phyloP scores from a whole-genome alignment of 2,888 invertebrate genomes.

The Xestobium rufovillosum region DNA sequence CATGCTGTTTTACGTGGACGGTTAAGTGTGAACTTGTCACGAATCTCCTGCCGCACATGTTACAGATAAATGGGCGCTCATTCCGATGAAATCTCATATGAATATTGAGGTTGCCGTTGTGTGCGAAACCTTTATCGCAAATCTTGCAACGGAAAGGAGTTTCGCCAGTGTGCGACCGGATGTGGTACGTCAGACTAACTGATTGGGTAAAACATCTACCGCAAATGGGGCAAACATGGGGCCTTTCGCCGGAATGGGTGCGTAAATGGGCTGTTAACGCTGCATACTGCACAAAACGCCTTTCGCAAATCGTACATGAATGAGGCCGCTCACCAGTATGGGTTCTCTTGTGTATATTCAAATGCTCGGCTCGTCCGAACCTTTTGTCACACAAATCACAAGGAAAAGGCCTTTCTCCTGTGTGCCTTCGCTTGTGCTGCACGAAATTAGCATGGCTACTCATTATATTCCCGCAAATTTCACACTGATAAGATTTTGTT shows the following conservation, averaged over 20 bases:
- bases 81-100: slow-evolving; percentile 35
- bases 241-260: slow-evolving; percentile 26
- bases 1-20: slow-evolving; percentile 33
- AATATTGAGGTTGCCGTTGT: slow-evolving; percentile 32
- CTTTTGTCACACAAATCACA: slow-evolving; percentile 30
- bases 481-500: slow-evolving; percentile 26
- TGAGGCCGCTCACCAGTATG: slow-evolving; percentile 33
- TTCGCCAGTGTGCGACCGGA: slow-evolving; percentile 31
- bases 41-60: slow-evolving; percentile 31
- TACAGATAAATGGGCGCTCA: slow-evolving; percentile 31
- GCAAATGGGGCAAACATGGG: slow-evolving; percentile 27
- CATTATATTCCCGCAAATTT: slow-evolving; percentile 29
- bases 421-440: slow-evolving; percentile 28
- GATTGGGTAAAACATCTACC: slow-evolving; percentile 32
- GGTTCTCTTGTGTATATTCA: slow-evolving; percentile 30
- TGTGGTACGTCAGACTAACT: slow-evolving; percentile 29
- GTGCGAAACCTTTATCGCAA: slow-evolving; percentile 30
- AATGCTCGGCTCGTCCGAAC: slow-evolving; percentile 30
- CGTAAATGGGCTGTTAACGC: slow-evolving; percentile 25
- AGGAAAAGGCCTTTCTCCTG: slow-evolving; percentile 28
- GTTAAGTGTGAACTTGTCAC: slow-evolving; percentile 34
- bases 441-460: slow-evolving; percentile 28
- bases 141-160: slow-evolving; percentile 28
- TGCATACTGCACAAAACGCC: slow-evolving; percentile 28
- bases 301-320: slow-evolving; percentile 25